Base-by-base conservation (phyloP, 2,797 vertebrate genomes). In the Lagorchestes hirsutus region DNA sequence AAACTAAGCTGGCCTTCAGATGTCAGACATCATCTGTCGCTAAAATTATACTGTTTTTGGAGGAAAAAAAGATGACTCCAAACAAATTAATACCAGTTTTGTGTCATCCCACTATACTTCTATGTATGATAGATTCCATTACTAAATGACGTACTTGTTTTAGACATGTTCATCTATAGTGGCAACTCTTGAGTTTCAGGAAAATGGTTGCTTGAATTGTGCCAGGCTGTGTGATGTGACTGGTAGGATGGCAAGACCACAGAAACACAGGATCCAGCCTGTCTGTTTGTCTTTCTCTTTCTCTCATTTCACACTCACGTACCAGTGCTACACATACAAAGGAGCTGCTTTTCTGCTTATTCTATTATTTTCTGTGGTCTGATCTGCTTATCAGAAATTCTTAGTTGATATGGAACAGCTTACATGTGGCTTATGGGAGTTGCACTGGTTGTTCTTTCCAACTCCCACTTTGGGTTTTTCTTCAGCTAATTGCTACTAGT, bases 381-480 rank as follows among this genome's bases (percentile, higher is more conserved):
- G 91, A 31, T 97, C 91, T 93, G 55, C 95, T 13, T 40, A 40
- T 58, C 0, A 56, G 4, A 31, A 91, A 50, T 92, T 58, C 55
- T 93, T 96, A 96, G 90, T 95, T 97, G 96, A 97, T 29, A 54
- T 54, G 52, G 74, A 16, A 31, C 2, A 90, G 40, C 82, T 4
- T 22, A 74, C 18, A 6, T 74, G 67, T 40, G 67, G 2, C n/a
- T 82, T 31, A 24, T 24, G 67, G n/a, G n/a, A 82, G 2, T 82
- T 82, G n/a, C 6, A 0, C 8, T 9, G n/a, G 31, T 40, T 82
- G 18, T 22, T 40, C n/a, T 74, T 74, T 74, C 16, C n/a, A 74
- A 22, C 34, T 74, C 34, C 34, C 62, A n/a, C 4, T n/a, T 14
- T n/a, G 62, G 62, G 16, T 67, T 67, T 67, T 6, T 67, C 34